These are phyloP conservation scores for Dynastes hyllus DNA, from an alignment of 2,888 invertebrate genomes.

Conservation along the genomic window DNA sequence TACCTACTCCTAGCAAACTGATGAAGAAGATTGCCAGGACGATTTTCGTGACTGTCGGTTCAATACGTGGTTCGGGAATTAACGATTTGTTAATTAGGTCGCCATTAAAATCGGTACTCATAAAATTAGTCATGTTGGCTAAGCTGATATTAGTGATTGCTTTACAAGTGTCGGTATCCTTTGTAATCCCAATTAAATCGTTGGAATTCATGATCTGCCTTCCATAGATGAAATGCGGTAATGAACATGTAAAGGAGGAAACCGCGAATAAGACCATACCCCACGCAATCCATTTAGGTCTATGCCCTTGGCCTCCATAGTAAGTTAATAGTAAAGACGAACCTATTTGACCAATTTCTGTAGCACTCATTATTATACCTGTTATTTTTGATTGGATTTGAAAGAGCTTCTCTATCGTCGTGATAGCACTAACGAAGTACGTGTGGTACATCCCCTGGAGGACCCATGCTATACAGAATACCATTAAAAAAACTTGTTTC, in stretches of 20 bases:
- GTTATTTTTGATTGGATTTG: slow-evolving; percentile 94
- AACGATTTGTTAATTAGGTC: slow-evolving; percentile 71
- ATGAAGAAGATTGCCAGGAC: slow-evolving; percentile 92
- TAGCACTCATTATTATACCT: slow-evolving; percentile 91
- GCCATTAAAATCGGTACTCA: slow-evolving; percentile 26
- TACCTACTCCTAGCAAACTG: slow-evolving; percentile 90
- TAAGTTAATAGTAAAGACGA: slow-evolving; percentile 91
- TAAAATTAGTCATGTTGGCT: slow-evolving; percentile 39
- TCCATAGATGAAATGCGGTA: slow-evolving; percentile 91
- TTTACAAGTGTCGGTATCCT: slow-evolving; percentile 70
- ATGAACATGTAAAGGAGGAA: slow-evolving; percentile 88
- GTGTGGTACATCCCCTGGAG: slow-evolving; percentile 94
- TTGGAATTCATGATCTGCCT: slow-evolving; percentile 78
- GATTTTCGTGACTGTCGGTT: slow-evolving; percentile 85
- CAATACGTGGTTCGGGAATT: slow-evolving; percentile 77
- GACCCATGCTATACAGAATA: slow-evolving; percentile 91
- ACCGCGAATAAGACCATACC: slow-evolving; percentile 92
- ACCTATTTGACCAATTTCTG: slow-evolving; percentile 94
- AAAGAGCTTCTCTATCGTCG: slow-evolving; percentile 93
- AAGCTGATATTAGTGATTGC: slow-evolving; percentile 36
- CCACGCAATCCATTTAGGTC: slow-evolving; percentile 95
- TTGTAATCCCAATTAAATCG: slow-evolving; percentile 69
- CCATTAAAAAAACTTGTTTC: slow-evolving; percentile 90
- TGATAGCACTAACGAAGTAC: slow-evolving; percentile 94
- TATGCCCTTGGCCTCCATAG: slow-evolving; percentile 92